These are phyloP conservation scores for Tridacna gigas DNA, from an alignment of 2,888 invertebrate species.

Conservation along the genomic window DNA sequence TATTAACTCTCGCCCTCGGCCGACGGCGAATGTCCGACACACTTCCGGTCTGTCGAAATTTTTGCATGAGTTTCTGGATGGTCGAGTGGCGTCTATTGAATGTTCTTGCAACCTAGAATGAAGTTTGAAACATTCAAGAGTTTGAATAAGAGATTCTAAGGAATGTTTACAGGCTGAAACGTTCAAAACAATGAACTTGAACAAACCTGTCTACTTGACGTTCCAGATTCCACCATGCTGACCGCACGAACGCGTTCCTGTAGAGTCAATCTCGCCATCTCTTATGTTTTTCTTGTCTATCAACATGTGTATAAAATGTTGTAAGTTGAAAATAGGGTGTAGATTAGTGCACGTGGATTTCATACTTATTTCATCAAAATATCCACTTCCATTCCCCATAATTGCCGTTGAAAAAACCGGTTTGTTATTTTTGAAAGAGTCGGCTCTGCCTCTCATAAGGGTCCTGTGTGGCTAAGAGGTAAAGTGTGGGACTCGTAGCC, in stretches of 20 bases:
- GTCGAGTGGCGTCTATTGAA: constrained; percentile 24
- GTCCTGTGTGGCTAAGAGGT: too few species aligned
- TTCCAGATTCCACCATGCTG: not conserved
- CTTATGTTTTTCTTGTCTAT: too few species aligned
- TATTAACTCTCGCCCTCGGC: constrained; percentile 17
- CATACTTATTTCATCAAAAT: too few species aligned
- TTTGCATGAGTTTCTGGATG: constrained; percentile 26
- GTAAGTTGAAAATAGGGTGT: too few species aligned
- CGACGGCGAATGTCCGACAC: constrained; percentile 25
- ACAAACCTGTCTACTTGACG: not conserved
- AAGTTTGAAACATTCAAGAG: not conserved
- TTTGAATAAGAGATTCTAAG: not conserved
- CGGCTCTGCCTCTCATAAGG: too few species aligned
- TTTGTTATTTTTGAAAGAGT: too few species aligned
- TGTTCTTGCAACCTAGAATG: constrained; percentile 29
- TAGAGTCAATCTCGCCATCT: not conserved
- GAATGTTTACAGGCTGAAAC: not conserved
- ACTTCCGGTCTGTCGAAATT: constrained; percentile 35
- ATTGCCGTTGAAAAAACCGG: too few species aligned
- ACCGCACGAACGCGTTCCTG: not conserved
- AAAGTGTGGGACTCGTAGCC: too few species aligned
- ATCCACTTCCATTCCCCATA: too few species aligned
- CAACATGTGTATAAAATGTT: too few species aligned
- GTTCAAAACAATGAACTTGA: not conserved
- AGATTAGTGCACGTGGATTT: too few species aligned